phyloP scores from a whole-genome alignment of 1,140 invertebrate genomes.

The Brachystomella parvula region DNA sequence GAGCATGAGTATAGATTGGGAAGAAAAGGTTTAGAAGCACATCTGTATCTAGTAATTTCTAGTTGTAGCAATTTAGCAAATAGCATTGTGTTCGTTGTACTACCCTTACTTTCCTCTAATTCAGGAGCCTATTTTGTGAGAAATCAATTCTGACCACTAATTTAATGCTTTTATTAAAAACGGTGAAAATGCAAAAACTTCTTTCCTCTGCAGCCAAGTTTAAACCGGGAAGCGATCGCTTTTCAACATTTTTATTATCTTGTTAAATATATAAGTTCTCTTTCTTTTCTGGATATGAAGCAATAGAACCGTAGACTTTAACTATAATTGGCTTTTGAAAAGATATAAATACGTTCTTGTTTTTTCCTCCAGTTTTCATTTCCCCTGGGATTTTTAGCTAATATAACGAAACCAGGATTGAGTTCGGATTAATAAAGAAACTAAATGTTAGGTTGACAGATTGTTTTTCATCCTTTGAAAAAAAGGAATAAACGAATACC shows the following conservation, averaged over 20 bases:
- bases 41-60: no score
- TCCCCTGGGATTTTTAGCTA: no score
- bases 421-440: no score
- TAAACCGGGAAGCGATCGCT: background rate
- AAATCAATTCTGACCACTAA: background rate
- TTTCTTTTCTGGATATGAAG: conserved; percentile 10
- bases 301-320: background rate
- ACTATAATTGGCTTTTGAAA: background rate
- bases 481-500: no score
- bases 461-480: no score
- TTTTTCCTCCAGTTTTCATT: background rate
- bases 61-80: no score
- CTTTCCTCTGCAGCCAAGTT: background rate
- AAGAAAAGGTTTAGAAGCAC: no score
- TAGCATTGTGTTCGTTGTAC: background rate
- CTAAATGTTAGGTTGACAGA: no score
- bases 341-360: conserved; percentile 4
- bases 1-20: no score
- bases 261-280: background rate
- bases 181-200: background rate
- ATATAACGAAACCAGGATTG: no score
- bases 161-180: background rate
- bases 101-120: background rate
- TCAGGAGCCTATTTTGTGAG: background rate
- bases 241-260: background rate